Base-by-base conservation (phyloP, 2,888 invertebrate species). In the Tetragonisca angustula region DNA sequence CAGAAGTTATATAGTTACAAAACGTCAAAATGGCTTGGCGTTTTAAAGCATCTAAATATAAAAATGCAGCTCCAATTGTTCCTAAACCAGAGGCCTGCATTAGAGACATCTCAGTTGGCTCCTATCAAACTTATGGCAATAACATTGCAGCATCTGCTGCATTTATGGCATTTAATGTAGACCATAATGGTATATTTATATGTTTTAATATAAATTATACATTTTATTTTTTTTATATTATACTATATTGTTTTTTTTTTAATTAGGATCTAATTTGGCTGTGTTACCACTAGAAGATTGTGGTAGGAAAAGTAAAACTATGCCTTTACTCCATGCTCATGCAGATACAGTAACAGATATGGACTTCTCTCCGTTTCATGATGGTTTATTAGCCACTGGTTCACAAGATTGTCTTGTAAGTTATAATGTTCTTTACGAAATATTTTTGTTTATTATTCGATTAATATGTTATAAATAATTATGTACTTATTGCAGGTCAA, bases 1-100 rank as follows among this genome's bases (percentile, higher is more conserved):
- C n/a, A 73, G 65, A 79, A 62, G 71, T 21, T 69, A 50, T 74
- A 74, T 59, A 32, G 59, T 43, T 59, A 50, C 27, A 13, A 67
- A 67, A 77, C 68, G 75, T 85, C 89, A 94, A 91, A 86, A 98
- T 98, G 98, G 98, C 98, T 95, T 98, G 98, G 98, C 96, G 98
- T 95, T 99, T 99, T 95, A 99, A 99, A 96, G 98, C 98, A 94
- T 99, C 99, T 86, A 99, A 99, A 95, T 99, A 98, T 95, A 99
- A 99, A 96, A 99, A 99, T 97, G 98, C 99, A 87, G 97, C 98
- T 90, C 98, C 99, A 65, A 98, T 98, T 93, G 97, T 98, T 92
- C 98, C 99, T 61, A 99, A 99, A 94, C 98, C 98, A 83, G 99
- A 99, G 96, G 97, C 97, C 89, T 97, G 97, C 95, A 94, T 97